Evolutionary conservation across 2,797 vertebrate species (phyloP), one percentile per base, ranked within the genome.

Genomic region (Rhinella marina): DNA sequence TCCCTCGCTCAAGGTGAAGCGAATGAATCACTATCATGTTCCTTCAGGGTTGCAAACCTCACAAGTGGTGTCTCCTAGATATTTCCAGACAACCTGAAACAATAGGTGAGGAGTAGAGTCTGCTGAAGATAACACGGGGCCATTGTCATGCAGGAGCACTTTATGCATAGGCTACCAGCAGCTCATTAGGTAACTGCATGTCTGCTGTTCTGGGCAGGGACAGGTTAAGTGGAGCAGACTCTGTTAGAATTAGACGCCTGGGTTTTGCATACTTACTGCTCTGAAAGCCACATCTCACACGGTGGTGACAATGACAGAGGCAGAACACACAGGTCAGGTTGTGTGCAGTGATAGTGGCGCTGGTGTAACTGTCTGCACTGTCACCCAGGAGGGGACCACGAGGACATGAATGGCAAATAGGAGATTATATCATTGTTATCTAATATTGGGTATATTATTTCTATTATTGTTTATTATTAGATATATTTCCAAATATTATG

Each of bases 231-330:
- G 72, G 25, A 59, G 11, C 77, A 23, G 29, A 13, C 7, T 80
- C 29, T 12, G 66, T 50, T 87, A 76, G 82, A 17, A 76, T 82
- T 66, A 82, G 78, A 56, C 66, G 54, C 12, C 27, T 29, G 5
- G 57, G 25, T 75, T 82, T 87, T 82, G 68, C 86, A 87, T 87
- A 87, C 62, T 87, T 76, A 82, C 56, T 2, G 80, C 70, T 57
- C 57, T 52, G 80, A 82, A 57, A 82, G 54, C 68, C 52, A 75
- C 68, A 76, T 76, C 52, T 82, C 59, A 83, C 72, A 87, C 9
- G n/a, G 6, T 66, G 72, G 81, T 77, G 68, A 62, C 80, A 84
- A 82, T 77, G 21, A 27, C 50, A 77, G 80, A 56, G 19, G 29
- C 56, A 59, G 81, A 10, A 68, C 50, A 16, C n/a, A 48, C 72